Evolutionary conservation across 2,888 invertebrate genomes (phyloP).

Genomic region (Pterostichus madidus): DNA sequence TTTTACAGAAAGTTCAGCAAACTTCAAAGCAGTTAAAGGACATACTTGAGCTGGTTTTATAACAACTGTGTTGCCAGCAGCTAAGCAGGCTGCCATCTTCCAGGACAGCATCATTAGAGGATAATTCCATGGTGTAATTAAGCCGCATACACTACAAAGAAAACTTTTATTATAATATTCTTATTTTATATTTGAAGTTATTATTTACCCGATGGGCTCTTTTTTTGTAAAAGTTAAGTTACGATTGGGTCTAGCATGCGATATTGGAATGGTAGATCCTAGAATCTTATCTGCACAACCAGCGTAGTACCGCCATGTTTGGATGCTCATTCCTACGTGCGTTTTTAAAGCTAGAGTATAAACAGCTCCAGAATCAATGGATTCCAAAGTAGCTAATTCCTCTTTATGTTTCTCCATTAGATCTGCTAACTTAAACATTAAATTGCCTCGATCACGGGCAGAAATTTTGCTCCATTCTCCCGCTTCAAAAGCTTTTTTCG

Average conservation of each 20-base stretch:
- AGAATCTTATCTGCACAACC: constrained; percentile 98
- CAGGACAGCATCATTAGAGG: constrained; percentile 99
- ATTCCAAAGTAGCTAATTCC: constrained; percentile 96
- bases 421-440: constrained; percentile 93
- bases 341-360: constrained; percentile 98
- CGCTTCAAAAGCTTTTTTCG: constrained; percentile 90
- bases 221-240: constrained; percentile 93
- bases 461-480: constrained; percentile 98
- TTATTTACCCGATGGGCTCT: constrained; percentile 90
- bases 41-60: constrained; percentile 97
- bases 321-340: constrained; percentile 98
- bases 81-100: constrained; percentile 99
- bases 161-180: background rate
- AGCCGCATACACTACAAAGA: constrained; percentile 87
- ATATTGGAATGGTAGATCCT: constrained; percentile 94
- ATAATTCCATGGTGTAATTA: constrained; percentile 98
- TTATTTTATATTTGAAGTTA: background rate
- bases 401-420: constrained; percentile 97
- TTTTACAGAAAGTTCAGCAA: constrained; percentile 91
- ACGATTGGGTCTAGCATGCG: constrained; percentile 93
- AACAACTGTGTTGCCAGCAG: constrained; percentile 97
- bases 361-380: constrained; percentile 96
- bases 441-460: constrained; percentile 91
- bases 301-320: constrained; percentile 97
- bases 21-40: constrained; percentile 95